Conservation (phyloP, 2,113 vertebrate genomes). For the Nothobranchius furzeri region DNA sequence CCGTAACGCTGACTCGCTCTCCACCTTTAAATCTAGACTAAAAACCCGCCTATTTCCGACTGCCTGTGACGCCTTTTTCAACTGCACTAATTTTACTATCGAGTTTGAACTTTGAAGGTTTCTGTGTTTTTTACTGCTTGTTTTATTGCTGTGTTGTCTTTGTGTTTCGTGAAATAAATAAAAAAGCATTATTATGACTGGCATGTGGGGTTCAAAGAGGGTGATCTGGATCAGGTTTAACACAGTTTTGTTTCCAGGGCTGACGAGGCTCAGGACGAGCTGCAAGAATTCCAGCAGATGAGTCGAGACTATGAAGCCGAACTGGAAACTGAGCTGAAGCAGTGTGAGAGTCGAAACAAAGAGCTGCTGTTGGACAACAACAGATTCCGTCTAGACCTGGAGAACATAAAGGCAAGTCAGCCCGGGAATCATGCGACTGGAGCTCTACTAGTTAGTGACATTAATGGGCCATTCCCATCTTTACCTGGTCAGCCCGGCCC, state of each 20-base stretch:
- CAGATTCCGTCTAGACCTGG: slow-evolving; percentile 87
- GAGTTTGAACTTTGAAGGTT: no score
- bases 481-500: no score
- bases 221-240: background rate
- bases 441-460: background rate
- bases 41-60: no score
- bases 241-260: slow-evolving; percentile 74
- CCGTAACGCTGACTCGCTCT: no score
- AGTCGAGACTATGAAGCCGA: slow-evolving; percentile 97
- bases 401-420: slow-evolving; percentile 84
- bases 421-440: background rate
- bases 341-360: slow-evolving; percentile 89
- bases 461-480: background rate
- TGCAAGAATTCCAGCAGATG: slow-evolving; percentile 96
- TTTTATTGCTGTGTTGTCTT: no score
- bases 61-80: no score
- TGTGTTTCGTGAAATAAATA: no score
- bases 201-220: background rate
- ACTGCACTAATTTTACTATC: no score
- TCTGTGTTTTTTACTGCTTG: no score
- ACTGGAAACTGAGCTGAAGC: slow-evolving; percentile 91
- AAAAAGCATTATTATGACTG: no score
- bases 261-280: slow-evolving; percentile 86
- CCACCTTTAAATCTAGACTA: no score
- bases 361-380: slow-evolving; percentile 89